Evolutionary conservation across 2,888 invertebrate genomes (phyloP).

Genomic region (Eristalis intricaria): DNA sequence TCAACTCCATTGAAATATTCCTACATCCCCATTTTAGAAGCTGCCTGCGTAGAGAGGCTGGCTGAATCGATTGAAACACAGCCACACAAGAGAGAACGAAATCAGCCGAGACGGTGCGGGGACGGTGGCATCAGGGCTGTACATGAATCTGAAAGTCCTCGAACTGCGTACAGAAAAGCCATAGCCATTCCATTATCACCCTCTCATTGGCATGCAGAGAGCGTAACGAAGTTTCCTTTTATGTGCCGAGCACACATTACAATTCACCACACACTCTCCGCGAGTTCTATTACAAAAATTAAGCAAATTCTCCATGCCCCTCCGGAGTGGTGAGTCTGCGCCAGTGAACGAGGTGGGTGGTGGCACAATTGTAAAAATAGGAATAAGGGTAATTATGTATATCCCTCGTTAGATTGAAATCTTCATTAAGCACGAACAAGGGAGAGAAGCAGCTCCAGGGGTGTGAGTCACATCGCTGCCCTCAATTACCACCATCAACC

Average conservation of each 20-base stretch:
- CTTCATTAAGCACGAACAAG: constrained; percentile 47
- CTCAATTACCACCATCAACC: constrained; percentile 38
- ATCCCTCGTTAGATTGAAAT: constrained; percentile 11
- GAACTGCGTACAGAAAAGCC: constrained; percentile 25
- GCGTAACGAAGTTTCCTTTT: constrained; percentile 57
- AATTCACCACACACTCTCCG: constrained; percentile 35
- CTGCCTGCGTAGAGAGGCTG: constrained; percentile 53
- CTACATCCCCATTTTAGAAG: constrained; percentile 44
- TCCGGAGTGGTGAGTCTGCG: constrained; percentile 57
- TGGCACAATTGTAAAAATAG: constrained; percentile 14
- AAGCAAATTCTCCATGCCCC: constrained; percentile 16
- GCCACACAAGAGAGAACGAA: constrained; percentile 26
- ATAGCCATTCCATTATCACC: constrained; percentile 31
- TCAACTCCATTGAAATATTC: constrained; percentile 52
- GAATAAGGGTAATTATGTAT: constrained; percentile 62
- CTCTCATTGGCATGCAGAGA: constrained; percentile 56
- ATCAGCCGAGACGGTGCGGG: background rate
- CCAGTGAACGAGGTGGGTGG: background rate
- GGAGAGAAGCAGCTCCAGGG: constrained; percentile 2
- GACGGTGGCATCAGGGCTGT: constrained; percentile 1
- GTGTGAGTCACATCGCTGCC: constrained; percentile 37
- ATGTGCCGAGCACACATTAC: constrained; percentile 40
- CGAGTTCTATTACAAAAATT: constrained; percentile 19
- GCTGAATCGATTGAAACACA: constrained; percentile 63
- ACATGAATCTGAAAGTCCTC: constrained; percentile 52